phyloP scores from a whole-genome alignment of 2,113 vertebrate genomes.

The Campylorhamphus procurvoides region DNA sequence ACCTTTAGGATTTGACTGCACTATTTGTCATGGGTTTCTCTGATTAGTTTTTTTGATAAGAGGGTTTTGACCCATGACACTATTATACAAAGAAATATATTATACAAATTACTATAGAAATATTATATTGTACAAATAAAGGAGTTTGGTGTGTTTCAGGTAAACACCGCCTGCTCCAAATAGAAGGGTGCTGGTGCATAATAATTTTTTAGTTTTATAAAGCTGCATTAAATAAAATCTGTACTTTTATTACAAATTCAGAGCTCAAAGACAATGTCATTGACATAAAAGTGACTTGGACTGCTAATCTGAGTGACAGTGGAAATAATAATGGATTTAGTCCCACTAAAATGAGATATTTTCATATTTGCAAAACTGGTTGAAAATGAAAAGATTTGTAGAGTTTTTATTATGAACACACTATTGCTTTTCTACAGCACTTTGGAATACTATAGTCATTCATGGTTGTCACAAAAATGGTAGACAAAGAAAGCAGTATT shows the following conservation, averaged over 20 bases:
- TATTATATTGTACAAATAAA: not conserved
- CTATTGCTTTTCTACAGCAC: not conserved
- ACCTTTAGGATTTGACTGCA: not conserved
- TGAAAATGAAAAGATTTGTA: not conserved
- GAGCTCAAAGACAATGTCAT: not conserved
- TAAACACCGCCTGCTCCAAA: not conserved
- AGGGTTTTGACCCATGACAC: no score
- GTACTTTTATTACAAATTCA: not conserved
- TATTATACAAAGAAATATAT: not conserved
- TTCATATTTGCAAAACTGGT: not conserved
- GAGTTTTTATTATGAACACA: not conserved
- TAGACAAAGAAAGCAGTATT: not conserved
- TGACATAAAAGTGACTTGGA: not conserved
- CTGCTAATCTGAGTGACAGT: not conserved
- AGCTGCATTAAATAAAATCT: not conserved
- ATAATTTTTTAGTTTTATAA: not conserved
- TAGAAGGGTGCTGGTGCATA: not conserved
- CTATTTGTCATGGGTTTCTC: not conserved
- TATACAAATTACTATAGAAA: no score
- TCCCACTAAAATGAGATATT: not conserved
- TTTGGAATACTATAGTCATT: not conserved
- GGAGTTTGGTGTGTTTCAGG: not conserved
- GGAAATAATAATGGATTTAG: not conserved
- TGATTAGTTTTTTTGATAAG: no score
- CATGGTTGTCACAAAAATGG: not conserved